Evolutionary conservation across 2,888 invertebrate species (phyloP), one percentile per base, ranked within the genome.

Genomic region (Ophion slaviceki): DNA sequence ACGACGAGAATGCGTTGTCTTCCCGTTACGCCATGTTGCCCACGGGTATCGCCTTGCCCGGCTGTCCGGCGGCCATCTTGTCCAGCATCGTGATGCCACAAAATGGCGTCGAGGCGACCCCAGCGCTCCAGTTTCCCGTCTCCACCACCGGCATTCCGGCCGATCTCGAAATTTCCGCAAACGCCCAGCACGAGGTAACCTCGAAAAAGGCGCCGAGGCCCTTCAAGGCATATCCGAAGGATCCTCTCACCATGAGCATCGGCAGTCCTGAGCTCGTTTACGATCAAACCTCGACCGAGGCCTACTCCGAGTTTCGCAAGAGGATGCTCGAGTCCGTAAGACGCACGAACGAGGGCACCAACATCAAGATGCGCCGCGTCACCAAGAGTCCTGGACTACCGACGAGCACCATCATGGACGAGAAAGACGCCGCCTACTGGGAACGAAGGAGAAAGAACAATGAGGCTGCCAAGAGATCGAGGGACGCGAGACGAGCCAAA

Each of bases 391-490:
- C 91, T 2, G 82, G 85, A 17, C 53, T 89, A 2, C 91, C 91
- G 1, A 91, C 64, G 6, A 90, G 92, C 84, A 88, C 91, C 24
- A 88, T 78, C 7, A 78, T 90, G 32, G 89, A 92, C 14, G 93
- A 93, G 80, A 95, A 97, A 90, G 98, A 98, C 92, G 97, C 97
- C 3, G 96, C 97, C 0, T 99, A 99, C 92, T 97, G 97, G 95
- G 98, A 98, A 90, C 96, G 98, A 80, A 95, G 99, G 11, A 96
- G 97, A 88, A 98, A 98, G 92, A 99, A 99, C 93, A 99, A 99
- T 93, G 97, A 97, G 87, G 99, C 99, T 0, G 99, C 99, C 0
- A 99, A 99, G 94, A 96, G 98, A 89, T 99, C 98, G 0, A 95
- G 99, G 3, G 99, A 99, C 91, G 96, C 98, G 0, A 95, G 99